Evolutionary conservation across 53 echinoderm and acorn worm genomes (phyloP).

Genomic region (Paracentrotus lividus): DNA sequence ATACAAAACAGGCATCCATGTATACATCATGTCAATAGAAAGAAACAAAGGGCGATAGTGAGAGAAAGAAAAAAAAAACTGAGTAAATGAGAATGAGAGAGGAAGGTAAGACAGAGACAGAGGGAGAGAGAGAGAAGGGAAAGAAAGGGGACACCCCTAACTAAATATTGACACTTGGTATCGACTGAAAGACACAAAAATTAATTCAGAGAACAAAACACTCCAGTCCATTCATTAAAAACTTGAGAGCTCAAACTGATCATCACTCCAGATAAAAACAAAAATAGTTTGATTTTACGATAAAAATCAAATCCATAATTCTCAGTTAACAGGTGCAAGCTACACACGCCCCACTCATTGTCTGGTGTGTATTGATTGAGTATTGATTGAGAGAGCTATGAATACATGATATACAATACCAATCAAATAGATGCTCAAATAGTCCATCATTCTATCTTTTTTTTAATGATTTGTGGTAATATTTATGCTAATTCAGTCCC

Average conservation of each 20-base stretch:
- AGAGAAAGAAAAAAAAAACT: not conserved
- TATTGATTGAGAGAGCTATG: slow-evolving; percentile 7
- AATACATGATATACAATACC: not conserved
- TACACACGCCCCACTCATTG: not conserved
- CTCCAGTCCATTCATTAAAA: not conserved
- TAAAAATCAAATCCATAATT: not conserved
- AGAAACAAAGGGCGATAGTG: not conserved
- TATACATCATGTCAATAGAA: not conserved
- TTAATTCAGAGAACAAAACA: too few species aligned
- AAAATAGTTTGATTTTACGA: not conserved
- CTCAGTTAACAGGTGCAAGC: slow-evolving; percentile 8
- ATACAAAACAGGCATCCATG: not conserved
- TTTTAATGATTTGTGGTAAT: not conserved
- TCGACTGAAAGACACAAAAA: not conserved
- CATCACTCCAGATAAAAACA: not conserved
- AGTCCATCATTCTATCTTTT: not conserved
- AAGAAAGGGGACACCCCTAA: too few species aligned
- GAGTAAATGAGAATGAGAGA: not conserved
- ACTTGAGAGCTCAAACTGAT: not conserved
- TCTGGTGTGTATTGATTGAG: not conserved
- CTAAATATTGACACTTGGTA: too few species aligned
- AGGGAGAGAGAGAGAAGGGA: not conserved
- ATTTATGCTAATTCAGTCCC: not conserved
- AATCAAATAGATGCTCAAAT: not conserved
- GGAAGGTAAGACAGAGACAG: not conserved